Evolutionary conservation across 2,113 vertebrate genomes (phyloP), one percentile per base, ranked within the genome.

Genomic region (Elanoides forficatus): DNA sequence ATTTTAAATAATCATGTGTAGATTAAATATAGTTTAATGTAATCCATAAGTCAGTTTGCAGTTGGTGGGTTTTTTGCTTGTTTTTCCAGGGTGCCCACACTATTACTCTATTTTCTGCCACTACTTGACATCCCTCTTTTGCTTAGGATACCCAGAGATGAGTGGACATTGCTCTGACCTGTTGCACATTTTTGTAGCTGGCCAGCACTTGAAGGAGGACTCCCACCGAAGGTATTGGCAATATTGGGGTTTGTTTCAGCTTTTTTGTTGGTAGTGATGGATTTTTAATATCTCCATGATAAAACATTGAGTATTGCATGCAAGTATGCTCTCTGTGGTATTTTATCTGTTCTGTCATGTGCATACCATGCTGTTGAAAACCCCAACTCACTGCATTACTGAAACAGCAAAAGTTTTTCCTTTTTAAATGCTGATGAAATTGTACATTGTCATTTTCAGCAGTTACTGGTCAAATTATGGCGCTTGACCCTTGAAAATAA

Each of bases 71-170:
- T 4, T 42, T 83, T 60, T 21, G 9, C 21, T 59, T 47, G 8
- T 43, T 79, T 74, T 48, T 74, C n/a, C 42, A 32, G 22, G 15
- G n/a, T 60, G 30, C 26, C n/a, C 17, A 23, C 50, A n/a, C 27
- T 53, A 25, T n/a, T 71, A 0, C 22, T 89, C 20, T 60, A 0
- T 88, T 71, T 68, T n/a, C n/a, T 84, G 63, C 30, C 23, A 12
- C 7, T 40, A 2, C 10, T 48, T 86, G 65, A 58, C 50, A 50
- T 29, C 21, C 6, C 29, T n/a, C 42, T 65, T 76, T 70, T 60
- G 29, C 65, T 68, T 52, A 93, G 93, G 78, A n/a, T 93, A 90
- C 67, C 84, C 89, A 63, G 95, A 88, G 75, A 80, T 90, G 94
- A 95, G 93, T 45, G 74, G 96, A 86, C 16, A 14, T 47, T 56